Evolutionary conservation across 30 jellyfish, hydroid and myxozoan species (phyloP).

Genomic region (Sanderia malayensis): DNA sequence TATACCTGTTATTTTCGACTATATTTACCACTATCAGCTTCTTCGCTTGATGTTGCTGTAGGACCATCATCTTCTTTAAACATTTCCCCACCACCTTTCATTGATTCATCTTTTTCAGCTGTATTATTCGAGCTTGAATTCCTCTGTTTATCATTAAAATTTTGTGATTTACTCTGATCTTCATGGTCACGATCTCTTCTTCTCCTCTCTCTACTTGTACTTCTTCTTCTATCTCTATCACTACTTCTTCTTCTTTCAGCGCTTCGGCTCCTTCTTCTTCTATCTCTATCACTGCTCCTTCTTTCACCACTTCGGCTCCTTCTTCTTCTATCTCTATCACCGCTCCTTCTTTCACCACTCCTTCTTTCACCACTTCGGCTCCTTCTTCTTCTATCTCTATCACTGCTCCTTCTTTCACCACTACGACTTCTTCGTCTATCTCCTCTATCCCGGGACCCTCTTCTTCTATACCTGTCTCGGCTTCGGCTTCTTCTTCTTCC

Average conservation of each 20-base stretch:
- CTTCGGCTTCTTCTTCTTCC: constrained; percentile 48
- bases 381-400: constrained; percentile 44
- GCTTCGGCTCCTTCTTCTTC: constrained; percentile 59
- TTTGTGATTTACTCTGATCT: too few relatives aligned
- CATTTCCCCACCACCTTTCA: too few relatives aligned
- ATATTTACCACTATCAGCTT: too few relatives aligned
- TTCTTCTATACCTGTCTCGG: constrained; percentile 26
- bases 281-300: constrained; percentile 47
- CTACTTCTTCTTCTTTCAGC: constrained; percentile 50
- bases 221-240: too few relatives aligned
- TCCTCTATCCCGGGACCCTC: constrained; percentile 52
- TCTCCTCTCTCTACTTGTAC: too few relatives aligned
- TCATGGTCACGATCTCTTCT: too few relatives aligned
- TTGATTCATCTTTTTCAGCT: too few relatives aligned
- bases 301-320: constrained; percentile 65
- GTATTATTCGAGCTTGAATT: too few relatives aligned
- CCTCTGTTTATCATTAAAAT: too few relatives aligned
- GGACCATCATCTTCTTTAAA: too few relatives aligned
- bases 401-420: constrained; percentile 47
- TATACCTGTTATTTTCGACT: too few relatives aligned
- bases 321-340: constrained; percentile 58
- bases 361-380: constrained; percentile 66
- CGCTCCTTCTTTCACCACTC: constrained; percentile 69
- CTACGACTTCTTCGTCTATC: constrained; percentile 57
- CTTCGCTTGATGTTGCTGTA: too few relatives aligned